These are phyloP conservation scores for Choristoneura rosaceana DNA, from an alignment of 2,888 invertebrate species.

Conservation along the genomic window DNA sequence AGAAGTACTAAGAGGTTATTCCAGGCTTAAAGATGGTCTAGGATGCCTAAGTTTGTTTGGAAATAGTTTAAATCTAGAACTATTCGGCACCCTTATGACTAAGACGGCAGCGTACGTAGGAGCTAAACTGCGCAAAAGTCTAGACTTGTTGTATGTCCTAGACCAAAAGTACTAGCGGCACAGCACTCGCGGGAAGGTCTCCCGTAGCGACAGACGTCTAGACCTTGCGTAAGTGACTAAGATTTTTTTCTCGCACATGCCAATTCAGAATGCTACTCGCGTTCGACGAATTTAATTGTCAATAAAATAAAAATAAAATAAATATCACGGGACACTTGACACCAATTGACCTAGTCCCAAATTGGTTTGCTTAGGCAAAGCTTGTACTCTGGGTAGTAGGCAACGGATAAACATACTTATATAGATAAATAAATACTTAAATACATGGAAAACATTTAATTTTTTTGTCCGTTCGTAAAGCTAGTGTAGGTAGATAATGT, in stretches of 20 bases:
- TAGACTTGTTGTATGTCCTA: slow-evolving; percentile 35
- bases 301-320: too few species aligned
- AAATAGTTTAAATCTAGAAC: slow-evolving; percentile 21
- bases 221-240: not conserved
- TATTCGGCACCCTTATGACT: slow-evolving; percentile 15
- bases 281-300: not conserved
- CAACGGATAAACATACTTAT: too few species aligned
- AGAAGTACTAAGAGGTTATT: slow-evolving; percentile 12
- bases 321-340: too few species aligned
- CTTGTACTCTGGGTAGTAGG: too few species aligned
- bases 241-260: not conserved
- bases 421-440: too few species aligned
- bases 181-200: slow-evolving; percentile 31
- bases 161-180: slow-evolving; percentile 36
- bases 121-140: slow-evolving; percentile 28
- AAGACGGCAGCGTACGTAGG: slow-evolving; percentile 16
- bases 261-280: not conserved
- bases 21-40: slow-evolving; percentile 3
- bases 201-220: slow-evolving; percentile 4
- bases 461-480: too few species aligned
- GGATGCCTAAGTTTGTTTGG: slow-evolving; percentile 9
- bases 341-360: too few species aligned
- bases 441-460: too few species aligned
- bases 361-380: too few species aligned
- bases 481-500: too few species aligned